Evolutionary conservation across 1,140 invertebrate species (phyloP), one percentile per base, ranked within the genome.

Genomic region (Heliconius nattereri): DNA sequence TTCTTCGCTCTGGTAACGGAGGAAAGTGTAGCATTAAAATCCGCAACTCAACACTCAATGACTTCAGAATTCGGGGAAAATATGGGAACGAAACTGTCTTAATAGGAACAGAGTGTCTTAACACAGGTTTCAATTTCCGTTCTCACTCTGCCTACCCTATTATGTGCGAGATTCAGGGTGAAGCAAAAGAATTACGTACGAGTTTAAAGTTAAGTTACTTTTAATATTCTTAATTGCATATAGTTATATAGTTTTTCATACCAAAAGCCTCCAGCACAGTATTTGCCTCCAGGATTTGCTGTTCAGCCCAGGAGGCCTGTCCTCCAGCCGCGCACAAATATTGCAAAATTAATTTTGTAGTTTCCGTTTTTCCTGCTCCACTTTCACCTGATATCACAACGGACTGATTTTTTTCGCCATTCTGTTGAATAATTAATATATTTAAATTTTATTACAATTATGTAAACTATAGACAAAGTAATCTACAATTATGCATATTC

Each of bases 341-440:
- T 91, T 99, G 98, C 52, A 99, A 94, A 80, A 99, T 98, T 88
- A 99, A 98, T 94, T 99, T 98, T 3, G 98, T 99, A 37, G 97
- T 98, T 93, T 99, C 98, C 1, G 98, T 99, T 95, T 99, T 99
- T 29, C 99, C 99, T 19, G 99, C 98, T 2, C 99, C 99, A 84
- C 98, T 99, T 94, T 99, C 99, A 3, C 99, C 99, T 60, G 98
- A 99, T 95, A 99, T 99, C 29, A 99, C 98, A 87, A 99, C 98
- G 54, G 98, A 99, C 95, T 99, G 98, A 89, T 95, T 95, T 81
- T 91, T 93, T 78, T 94, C 94, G 19, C 94, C 94, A 75, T 92
- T 94, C 94, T 95, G 49, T 77, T 57, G 71, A 80, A 23, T 37
- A 37, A n/a, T 54, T 29, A 13, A 26, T 29, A 20, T 75, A 52